Evolutionary conservation across 2,797 vertebrate genomes (phyloP).

Genomic region (Melopsittacus undulatus): DNA sequence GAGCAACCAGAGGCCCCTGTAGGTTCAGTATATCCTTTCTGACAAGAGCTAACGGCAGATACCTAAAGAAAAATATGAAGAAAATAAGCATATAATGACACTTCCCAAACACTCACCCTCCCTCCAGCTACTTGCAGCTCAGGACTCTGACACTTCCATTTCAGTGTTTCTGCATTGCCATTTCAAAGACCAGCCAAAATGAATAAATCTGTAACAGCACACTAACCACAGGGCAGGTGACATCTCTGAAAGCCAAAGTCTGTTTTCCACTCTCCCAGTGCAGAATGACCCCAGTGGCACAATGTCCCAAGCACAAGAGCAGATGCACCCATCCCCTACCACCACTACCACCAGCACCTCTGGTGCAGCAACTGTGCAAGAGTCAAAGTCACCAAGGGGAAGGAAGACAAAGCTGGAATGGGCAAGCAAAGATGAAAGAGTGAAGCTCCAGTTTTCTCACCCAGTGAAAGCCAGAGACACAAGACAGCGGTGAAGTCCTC

Average conservation of each 20-base stretch:
- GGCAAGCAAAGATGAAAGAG: background rate
- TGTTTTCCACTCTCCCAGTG: background rate
- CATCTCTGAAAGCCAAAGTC: background rate
- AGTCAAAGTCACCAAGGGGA: background rate
- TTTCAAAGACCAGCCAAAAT: background rate
- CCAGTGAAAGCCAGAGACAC: background rate
- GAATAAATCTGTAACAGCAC: background rate
- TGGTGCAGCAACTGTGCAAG: background rate
- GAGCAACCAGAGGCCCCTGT: background rate
- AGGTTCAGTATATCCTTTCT: background rate
- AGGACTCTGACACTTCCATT: background rate
- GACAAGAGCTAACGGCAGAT: background rate
- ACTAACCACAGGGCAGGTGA: fast-evolving
- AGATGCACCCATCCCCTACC: background rate
- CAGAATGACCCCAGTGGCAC: fast-evolving
- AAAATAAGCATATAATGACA: background rate
- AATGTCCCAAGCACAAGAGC: fast-evolving
- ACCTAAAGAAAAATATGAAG: background rate
- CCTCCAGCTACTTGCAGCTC: background rate
- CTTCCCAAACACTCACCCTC: background rate
- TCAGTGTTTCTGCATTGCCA: background rate
- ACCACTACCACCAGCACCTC: background rate
- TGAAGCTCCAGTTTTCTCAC: background rate
- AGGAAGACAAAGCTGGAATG: background rate
- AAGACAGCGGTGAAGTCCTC: background rate